Base-by-base conservation (phyloP, 2,797 vertebrate genomes). In the Myotis pilosus region DNA sequence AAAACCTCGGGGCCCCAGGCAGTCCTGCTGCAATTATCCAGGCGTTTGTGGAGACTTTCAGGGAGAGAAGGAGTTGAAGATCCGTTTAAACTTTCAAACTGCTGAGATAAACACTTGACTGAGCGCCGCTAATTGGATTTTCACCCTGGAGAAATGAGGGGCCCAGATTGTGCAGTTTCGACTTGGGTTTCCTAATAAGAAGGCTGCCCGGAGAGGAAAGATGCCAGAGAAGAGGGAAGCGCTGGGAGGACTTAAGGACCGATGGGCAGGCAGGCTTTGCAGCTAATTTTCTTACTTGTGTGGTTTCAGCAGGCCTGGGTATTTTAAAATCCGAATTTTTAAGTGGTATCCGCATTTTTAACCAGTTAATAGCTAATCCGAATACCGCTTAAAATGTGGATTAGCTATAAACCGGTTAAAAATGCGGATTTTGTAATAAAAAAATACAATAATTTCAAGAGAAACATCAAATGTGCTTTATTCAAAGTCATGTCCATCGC, bases 91-190 rank as follows among this genome's bases (percentile, higher is more conserved):
- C 49, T 84, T 81, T n/a, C 76, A 5, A 5, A 64, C 10, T 38
- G 80, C 74, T 5, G 87, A 55, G 33, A 47, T 38, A 22, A 85
- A 71, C 88, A 90, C 87, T 94, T 57, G 80, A 79, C 88, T 89
- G n/a, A 93, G 85, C 92, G 84, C 53, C n/a, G 93, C 78, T 88
- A 90, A 94, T 90, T 96, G 85, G 85, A 62, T 95, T 93, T 94
- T 83, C 85, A 57, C 11, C 36, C 30, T 23, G 15, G 66, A 74
- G 23, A 69, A 86, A 22, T 25, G 7, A 51, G 33, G 76, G 72
- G 51, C 92, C 38, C 36, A 9, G 36, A 49, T 28, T 49, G 20
- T 53, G 36, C 7, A 55, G 6, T 38, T 47, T 78, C 51, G 20
- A 17, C 10, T 23, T 74, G 11, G 9, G 1, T 25, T 72, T 84